Percentiles rank a stretch among this genome's conserved stretches.
Evolutionary conservation across 2,113 vertebrate genomes (phyloP).

Genomic region (Xenopus tropicalis): DNA sequence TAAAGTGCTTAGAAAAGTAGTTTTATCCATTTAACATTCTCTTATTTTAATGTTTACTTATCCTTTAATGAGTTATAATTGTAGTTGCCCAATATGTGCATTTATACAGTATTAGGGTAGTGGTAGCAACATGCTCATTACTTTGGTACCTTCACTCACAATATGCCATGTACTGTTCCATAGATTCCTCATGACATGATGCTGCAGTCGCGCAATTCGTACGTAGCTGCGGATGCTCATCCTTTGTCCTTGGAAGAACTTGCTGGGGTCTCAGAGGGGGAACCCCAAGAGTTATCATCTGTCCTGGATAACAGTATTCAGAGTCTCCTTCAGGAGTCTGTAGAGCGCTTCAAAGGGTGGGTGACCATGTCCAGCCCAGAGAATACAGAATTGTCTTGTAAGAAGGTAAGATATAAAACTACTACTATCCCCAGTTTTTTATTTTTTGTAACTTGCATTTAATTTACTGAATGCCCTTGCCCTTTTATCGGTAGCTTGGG

Average conservation of each 20-base stretch:
- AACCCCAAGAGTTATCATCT: slow-evolving; percentile 59
- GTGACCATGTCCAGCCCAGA: slow-evolving; percentile 60
- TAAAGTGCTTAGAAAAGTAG: no score
- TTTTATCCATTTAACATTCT: no score
- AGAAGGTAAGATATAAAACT: slow-evolving; percentile 63
- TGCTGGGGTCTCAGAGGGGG: slow-evolving; percentile 48
- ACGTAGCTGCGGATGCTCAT: slow-evolving; percentile 67
- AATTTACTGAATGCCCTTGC: neutral
- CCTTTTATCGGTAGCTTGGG: slow-evolving; percentile 57
- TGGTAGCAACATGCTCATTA: no score
- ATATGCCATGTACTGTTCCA: neutral
- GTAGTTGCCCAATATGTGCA: no score
- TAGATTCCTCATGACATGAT: slow-evolving; percentile 77
- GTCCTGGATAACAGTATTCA: slow-evolving; percentile 72
- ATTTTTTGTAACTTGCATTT: neutral
- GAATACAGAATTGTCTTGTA: slow-evolving; percentile 74
- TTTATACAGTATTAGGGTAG: no score
- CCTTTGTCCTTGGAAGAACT: slow-evolving; percentile 64
- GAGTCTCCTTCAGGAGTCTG: slow-evolving; percentile 65
- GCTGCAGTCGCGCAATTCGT: slow-evolving; percentile 72
- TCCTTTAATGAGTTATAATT: no score
- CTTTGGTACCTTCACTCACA: no score
- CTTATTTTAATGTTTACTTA: no score
- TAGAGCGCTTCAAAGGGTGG: slow-evolving; percentile 78
- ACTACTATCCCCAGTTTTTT: neutral